Evolutionary conservation across 1,140 invertebrate species (phyloP).

Genomic region (Epicauta chinensis): DNA sequence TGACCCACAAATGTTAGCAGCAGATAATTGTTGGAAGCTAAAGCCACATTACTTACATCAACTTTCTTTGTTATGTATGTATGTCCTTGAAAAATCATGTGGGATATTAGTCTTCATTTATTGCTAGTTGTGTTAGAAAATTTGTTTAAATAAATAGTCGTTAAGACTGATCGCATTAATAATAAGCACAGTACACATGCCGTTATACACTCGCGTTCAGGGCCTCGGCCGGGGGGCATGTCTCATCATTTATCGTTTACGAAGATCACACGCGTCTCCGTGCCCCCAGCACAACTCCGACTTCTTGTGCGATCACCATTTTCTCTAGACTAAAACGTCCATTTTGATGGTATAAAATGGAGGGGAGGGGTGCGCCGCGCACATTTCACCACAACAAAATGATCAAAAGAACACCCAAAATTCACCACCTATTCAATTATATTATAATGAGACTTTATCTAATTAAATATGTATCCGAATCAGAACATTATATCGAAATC

Average conservation of each 20-base stretch:
- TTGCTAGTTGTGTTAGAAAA: constrained; percentile 33
- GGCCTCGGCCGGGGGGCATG: constrained; percentile 25
- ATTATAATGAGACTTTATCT: neutral
- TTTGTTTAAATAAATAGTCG: constrained; percentile 21
- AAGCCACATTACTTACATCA: constrained; percentile 37
- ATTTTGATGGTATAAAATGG: constrained; percentile 24
- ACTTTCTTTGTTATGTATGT: constrained; percentile 38
- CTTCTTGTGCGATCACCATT: constrained; percentile 30
- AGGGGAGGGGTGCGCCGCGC: constrained; percentile 8
- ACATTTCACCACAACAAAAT: neutral
- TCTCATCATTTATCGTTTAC: constrained; percentile 15
- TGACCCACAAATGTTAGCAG: constrained; percentile 36
- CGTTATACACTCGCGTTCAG: constrained; percentile 26
- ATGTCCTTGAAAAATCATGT: constrained; percentile 40
- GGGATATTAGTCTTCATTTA: constrained; percentile 41
- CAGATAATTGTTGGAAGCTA: constrained; percentile 11
- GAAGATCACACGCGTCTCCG: constrained; percentile 18
- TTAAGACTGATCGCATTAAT: constrained; percentile 5
- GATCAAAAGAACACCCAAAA: neutral
- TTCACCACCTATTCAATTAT: neutral
- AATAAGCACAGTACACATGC: constrained; percentile 19
- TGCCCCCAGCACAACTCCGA: constrained; percentile 23
- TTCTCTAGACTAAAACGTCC: constrained; percentile 29
- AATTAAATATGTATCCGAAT: no score
- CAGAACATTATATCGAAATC: no score